A percentile compares a stretch with the other conserved stretches of the same genome.
Evolutionary conservation across 2,113 vertebrate genomes (phyloP).

Genomic region (Harpagus bidentatus): DNA sequence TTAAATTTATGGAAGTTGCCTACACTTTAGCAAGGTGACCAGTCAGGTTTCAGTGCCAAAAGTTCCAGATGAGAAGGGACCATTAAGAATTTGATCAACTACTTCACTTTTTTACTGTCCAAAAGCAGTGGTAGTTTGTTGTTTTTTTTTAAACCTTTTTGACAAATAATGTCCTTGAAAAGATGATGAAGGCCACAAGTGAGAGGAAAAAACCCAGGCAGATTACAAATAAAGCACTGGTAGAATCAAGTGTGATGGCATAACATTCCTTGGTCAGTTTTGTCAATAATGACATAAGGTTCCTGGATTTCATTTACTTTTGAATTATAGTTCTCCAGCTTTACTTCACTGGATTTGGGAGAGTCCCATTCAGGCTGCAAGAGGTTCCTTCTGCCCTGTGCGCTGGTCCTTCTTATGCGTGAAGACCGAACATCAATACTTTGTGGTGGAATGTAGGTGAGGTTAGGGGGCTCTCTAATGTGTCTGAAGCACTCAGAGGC

Average conservation of each 20-base stretch:
- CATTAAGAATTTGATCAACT: neutral
- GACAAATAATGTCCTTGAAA: neutral
- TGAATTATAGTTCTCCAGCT: neutral
- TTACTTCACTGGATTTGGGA: neutral
- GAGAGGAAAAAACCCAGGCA: neutral
- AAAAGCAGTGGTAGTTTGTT: neutral
- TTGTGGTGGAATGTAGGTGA: constrained; percentile 57
- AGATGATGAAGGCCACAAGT: constrained; percentile 1
- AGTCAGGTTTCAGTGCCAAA: neutral
- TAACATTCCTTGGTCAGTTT: neutral
- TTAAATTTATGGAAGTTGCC: neutral
- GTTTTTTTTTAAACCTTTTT: neutral
- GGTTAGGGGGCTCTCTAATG: constrained; percentile 65
- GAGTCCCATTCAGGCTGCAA: neutral
- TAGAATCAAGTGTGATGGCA: neutral
- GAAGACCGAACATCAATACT: neutral
- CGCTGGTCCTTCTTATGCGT: neutral
- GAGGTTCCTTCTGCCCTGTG: neutral
- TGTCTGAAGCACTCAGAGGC: neutral
- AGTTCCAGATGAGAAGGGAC: neutral
- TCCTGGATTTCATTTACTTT: constrained; percentile 15
- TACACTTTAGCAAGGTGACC: neutral
- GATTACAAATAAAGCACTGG: neutral
- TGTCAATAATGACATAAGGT: constrained; percentile 62
- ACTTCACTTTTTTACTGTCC: neutral